These are phyloP conservation scores for Palaemon carinicauda DNA, from an alignment of 1,140 invertebrate genomes.

Conservation along the genomic window DNA sequence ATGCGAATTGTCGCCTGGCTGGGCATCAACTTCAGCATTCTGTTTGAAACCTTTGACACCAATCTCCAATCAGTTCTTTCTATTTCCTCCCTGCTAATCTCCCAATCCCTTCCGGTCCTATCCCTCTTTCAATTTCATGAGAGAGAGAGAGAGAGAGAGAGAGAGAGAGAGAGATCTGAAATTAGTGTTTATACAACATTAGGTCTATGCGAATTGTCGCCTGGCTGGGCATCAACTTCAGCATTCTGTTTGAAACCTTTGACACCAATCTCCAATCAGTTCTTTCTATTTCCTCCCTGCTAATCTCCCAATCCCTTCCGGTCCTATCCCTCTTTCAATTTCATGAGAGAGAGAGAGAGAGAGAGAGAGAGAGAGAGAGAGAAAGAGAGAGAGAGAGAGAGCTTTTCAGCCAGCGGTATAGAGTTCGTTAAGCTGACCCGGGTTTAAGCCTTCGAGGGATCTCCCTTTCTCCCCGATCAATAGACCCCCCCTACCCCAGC, in stretches of 20 bases:
- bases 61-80: neutral
- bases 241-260: neutral
- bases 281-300: neutral
- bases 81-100: neutral
- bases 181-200: neutral
- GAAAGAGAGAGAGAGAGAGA: neutral
- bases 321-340: neutral
- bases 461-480: neutral
- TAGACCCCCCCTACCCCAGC: neutral
- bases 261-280: neutral
- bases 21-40: neutral
- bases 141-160: neutral
- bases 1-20: neutral
- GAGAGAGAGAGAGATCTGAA: conserved; percentile 3
- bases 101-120: neutral
- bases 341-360: neutral
- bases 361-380: neutral
- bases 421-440: neutral
- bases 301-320: neutral
- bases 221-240: neutral
- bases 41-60: neutral
- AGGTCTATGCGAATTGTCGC: neutral
- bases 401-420: conserved; percentile 6
- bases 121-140: neutral
- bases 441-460: neutral